phyloP scores from a whole-genome alignment of 2,888 invertebrate species.

The Drymonia ruficornis region DNA sequence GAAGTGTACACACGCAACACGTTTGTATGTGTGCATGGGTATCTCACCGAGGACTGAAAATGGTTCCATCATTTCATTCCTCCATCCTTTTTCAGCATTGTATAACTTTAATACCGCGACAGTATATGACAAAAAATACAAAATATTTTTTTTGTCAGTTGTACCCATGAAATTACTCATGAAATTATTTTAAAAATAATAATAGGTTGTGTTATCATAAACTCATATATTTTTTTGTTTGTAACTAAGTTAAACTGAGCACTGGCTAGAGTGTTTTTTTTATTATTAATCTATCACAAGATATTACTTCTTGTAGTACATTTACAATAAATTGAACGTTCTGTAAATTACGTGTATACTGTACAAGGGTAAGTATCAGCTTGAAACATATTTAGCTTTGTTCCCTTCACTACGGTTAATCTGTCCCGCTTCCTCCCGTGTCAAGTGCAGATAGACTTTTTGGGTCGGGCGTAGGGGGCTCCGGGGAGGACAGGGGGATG shows the following conservation, averaged over 20 bases:
- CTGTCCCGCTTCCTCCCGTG: slow-evolving; percentile 84
- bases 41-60: slow-evolving; percentile 74
- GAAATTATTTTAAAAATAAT: no score
- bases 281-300: no score
- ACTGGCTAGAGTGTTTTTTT: no score
- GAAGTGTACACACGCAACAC: slow-evolving; percentile 41
- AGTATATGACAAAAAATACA: slow-evolving; percentile 40
- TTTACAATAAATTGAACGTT: slow-evolving; percentile 17
- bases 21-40: slow-evolving; percentile 54
- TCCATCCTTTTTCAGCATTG: slow-evolving; percentile 80
- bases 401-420: slow-evolving; percentile 84
- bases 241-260: no score
- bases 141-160: no score
- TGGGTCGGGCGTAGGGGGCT: slow-evolving; percentile 66
- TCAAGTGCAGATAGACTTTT: slow-evolving; percentile 85
- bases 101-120: slow-evolving; percentile 62
- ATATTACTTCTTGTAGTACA: neutral
- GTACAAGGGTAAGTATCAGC: slow-evolving; percentile 75
- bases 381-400: slow-evolving; percentile 85
- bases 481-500: slow-evolving; percentile 41
- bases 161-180: no score
- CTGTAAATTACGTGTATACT: slow-evolving; percentile 61
- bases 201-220: no score
- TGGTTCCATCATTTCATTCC: slow-evolving; percentile 81
- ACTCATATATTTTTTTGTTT: no score